These are phyloP conservation scores for Aeoliscus strigatus DNA, from an alignment of 2,797 vertebrate species.

Conservation along the genomic window DNA sequence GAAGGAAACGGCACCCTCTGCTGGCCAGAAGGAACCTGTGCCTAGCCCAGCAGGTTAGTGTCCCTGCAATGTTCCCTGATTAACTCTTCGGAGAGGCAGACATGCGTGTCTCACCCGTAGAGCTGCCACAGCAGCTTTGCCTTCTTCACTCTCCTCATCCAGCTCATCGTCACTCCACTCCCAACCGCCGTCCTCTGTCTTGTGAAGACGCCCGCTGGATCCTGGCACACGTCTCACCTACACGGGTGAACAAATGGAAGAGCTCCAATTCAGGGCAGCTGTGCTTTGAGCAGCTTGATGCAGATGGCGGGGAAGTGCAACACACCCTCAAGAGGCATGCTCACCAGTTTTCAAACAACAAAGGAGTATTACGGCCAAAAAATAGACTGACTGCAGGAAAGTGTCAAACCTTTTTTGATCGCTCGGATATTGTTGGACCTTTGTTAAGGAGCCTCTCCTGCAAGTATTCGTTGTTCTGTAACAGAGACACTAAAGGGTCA, in stretches of 20 bases:
- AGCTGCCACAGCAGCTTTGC: constrained; percentile 90
- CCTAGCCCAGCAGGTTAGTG: neutral
- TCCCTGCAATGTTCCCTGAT: neutral
- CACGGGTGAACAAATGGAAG: neutral
- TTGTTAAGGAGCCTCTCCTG: constrained; percentile 87
- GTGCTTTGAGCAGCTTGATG: neutral
- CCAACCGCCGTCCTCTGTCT: constrained; percentile 91
- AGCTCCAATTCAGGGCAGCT: neutral
- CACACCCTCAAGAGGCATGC: neutral
- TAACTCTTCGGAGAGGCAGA: neutral
- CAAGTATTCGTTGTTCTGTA: constrained; percentile 90
- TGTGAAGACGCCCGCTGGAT: constrained; percentile 92
- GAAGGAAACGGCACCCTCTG: constrained; percentile 22
- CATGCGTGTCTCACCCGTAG: constrained; percentile 80
- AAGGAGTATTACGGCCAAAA: neutral
- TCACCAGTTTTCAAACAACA: neutral
- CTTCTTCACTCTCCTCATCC: constrained; percentile 97
- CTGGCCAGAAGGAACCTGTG: neutral
- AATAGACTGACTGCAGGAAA: neutral
- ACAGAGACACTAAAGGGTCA: constrained; percentile 14
- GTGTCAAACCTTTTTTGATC: constrained; percentile 87
- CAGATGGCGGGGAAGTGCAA: constrained; percentile 5
- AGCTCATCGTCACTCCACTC: constrained; percentile 98
- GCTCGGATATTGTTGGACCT: constrained; percentile 89
- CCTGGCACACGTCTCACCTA: constrained; percentile 92